Conservation (phyloP, 2,888 invertebrate genomes). For the Amblyjoppa fuscipennis region DNA sequence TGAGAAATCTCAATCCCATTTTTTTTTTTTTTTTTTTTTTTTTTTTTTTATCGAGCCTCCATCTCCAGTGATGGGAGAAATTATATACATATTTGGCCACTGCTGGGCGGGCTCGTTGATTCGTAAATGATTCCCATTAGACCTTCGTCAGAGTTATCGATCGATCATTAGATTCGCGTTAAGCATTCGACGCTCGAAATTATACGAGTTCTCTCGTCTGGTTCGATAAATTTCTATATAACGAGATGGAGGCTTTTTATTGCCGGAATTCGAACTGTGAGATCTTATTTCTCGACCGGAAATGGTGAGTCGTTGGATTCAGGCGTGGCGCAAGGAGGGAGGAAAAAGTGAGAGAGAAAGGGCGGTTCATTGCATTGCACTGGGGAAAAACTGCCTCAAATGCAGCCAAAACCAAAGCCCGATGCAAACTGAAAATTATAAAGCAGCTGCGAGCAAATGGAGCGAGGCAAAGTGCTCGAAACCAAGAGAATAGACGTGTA, state of each 20-base stretch:
- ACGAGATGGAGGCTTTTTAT: conserved; percentile 2
- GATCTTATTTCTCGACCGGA: background rate
- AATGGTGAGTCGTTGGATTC: conserved; percentile 30
- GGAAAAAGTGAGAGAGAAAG: background rate
- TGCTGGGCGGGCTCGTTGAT: conserved; percentile 17
- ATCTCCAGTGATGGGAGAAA: background rate
- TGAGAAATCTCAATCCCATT: conserved; percentile 43
- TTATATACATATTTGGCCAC: background rate
- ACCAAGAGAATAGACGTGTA: no score
- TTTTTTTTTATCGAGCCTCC: background rate
- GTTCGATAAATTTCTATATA: background rate
- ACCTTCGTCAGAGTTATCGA: background rate
- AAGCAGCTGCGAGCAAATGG: no score
- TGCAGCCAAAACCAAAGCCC: background rate
- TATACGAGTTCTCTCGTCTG: background rate
- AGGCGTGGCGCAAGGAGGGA: background rate
- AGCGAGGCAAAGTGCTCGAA: no score
- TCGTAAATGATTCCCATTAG: conserved; percentile 50
- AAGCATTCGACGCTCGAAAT: conserved; percentile 6
- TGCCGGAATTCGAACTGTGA: background rate
- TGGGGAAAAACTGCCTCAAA: background rate
- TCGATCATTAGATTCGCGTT: conserved; percentile 33
- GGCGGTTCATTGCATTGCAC: background rate
- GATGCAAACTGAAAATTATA: background rate
- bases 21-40: background rate